Evolutionary conservation across 2,113 vertebrate genomes (phyloP).

Genomic region (Callithrix jacchus): DNA sequence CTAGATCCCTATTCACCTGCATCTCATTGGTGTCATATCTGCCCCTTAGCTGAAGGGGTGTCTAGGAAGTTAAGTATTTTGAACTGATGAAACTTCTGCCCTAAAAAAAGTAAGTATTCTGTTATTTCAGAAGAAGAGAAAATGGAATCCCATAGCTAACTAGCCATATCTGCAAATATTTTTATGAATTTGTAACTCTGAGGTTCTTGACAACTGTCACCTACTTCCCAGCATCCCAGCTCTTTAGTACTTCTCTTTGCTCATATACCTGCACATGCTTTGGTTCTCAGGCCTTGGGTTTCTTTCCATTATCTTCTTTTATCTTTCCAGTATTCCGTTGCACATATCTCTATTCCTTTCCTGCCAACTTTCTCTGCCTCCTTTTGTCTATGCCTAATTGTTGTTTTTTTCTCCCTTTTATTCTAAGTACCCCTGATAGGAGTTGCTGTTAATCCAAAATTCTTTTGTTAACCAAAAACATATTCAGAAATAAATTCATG

Average conservation of each 20-base stretch:
- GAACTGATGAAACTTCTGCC: not conserved
- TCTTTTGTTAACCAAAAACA: not conserved
- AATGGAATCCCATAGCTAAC: not conserved
- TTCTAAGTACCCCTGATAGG: not conserved
- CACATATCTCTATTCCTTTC: not conserved
- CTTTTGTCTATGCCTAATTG: not conserved
- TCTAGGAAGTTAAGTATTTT: not conserved
- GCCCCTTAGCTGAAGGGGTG: not conserved
- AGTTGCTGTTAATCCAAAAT: not conserved
- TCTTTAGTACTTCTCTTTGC: not conserved
- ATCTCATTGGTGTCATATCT: not conserved
- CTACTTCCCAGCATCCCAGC: not conserved
- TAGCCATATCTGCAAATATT: not conserved
- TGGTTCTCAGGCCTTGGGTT: not conserved
- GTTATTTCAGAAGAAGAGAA: not conserved
- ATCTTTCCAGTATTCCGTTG: not conserved
- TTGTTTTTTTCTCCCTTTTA: not conserved
- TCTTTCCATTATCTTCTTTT: not conserved
- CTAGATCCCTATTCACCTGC: not conserved
- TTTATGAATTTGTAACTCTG: not conserved
- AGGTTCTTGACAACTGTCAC: no score
- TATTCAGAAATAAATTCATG: not conserved
- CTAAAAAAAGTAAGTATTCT: not conserved
- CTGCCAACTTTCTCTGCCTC: not conserved
- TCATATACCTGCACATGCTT: not conserved